Percentiles rank a stretch among this genome's conserved stretches.
phyloP scores from a whole-genome alignment of 2,797 vertebrate genomes.

The Oryzias dopingdopingensis region DNA sequence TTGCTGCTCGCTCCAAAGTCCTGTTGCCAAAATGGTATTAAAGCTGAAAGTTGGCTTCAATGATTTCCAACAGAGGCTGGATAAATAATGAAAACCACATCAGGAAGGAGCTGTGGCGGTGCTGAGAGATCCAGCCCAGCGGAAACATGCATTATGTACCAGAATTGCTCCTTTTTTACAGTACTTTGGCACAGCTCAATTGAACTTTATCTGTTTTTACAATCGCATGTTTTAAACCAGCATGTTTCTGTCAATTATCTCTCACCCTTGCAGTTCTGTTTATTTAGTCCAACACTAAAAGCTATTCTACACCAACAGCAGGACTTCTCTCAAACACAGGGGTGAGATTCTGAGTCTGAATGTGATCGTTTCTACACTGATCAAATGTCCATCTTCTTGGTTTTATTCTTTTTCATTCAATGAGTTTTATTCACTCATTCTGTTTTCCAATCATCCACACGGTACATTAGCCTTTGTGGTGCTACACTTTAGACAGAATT shows the following conservation, averaged over 20 bases:
- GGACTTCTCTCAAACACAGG: background rate
- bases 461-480: too few relatives aligned
- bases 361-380: too few relatives aligned
- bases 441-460: too few relatives aligned
- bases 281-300: slow-evolving; percentile 9
- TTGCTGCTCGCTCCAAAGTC: slow-evolving; percentile 39
- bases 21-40: slow-evolving; percentile 59
- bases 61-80: slow-evolving; percentile 67
- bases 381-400: too few relatives aligned
- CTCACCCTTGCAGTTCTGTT: slow-evolving; percentile 4
- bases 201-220: slow-evolving; percentile 41
- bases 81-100: slow-evolving; percentile 75
- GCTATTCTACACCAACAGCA: slow-evolving; percentile 14
- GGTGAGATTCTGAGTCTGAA: too few relatives aligned
- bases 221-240: slow-evolving; percentile 21
- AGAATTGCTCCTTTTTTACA: slow-evolving; percentile 33
- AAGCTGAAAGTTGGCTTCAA: slow-evolving; percentile 47
- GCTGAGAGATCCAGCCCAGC: slow-evolving; percentile 63
- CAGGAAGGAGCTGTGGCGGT: slow-evolving; percentile 63
- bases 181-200: slow-evolving; percentile 29
- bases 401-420: too few relatives aligned
- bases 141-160: slow-evolving; percentile 72
- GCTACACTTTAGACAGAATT: too few relatives aligned
- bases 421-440: too few relatives aligned
- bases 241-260: slow-evolving; percentile 17